Evolutionary conservation across 2,113 vertebrate species (phyloP).

Genomic region (Perca flavescens): DNA sequence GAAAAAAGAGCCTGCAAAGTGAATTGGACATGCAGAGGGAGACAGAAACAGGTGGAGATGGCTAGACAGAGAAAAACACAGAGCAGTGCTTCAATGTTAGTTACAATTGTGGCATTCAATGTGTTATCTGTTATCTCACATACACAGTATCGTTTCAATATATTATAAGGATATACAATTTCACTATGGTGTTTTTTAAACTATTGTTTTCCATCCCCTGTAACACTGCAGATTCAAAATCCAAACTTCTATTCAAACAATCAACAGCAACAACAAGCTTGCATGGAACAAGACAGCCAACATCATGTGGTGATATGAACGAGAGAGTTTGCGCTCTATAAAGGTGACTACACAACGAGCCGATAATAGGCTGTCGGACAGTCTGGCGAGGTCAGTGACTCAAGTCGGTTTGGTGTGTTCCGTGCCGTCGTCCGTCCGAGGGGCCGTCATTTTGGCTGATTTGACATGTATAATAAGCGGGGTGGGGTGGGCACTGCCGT

Average conservation of each 20-base stretch:
- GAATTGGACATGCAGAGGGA: slow-evolving; percentile 23
- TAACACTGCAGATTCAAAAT: background rate
- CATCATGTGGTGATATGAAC: background rate
- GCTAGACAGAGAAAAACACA: background rate
- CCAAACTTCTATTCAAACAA: background rate
- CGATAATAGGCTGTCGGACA: too few species aligned
- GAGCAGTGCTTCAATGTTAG: background rate
- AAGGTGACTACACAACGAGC: too few species aligned
- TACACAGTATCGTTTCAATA: background rate
- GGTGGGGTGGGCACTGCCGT: too few species aligned
- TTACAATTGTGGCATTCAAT: slow-evolving; percentile 12
- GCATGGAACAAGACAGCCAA: background rate
- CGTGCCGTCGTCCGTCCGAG: too few species aligned
- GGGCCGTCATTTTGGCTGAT: too few species aligned
- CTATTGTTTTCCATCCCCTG: background rate
- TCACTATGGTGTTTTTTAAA: background rate
- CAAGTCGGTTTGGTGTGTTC: too few species aligned
- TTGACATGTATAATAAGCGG: too few species aligned
- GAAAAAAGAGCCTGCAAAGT: slow-evolving; percentile 32
- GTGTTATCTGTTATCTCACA: background rate
- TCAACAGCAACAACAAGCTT: background rate
- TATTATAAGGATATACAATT: background rate
- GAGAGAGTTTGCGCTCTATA: background rate
- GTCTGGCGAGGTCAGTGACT: too few species aligned
- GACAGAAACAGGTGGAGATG: background rate